These are phyloP conservation scores for Hydropotes inermis DNA, from an alignment of 2,113 vertebrate species.

Conservation along the genomic window DNA sequence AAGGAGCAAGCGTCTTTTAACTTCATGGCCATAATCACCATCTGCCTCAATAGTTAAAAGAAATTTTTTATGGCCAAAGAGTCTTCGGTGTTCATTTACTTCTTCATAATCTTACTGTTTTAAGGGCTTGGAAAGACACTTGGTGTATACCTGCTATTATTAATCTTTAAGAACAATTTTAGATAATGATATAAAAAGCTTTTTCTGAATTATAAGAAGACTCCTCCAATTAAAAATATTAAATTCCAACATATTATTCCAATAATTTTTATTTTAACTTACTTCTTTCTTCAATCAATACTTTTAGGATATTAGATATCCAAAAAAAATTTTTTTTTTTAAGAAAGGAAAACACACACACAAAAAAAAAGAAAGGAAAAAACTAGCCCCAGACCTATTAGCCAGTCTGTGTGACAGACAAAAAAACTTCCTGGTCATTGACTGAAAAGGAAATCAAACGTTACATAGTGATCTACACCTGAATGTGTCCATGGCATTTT, in stretches of 20 bases:
- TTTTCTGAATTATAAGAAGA: slow-evolving; percentile 10
- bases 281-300: slow-evolving; percentile 32
- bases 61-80: neutral
- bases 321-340: neutral
- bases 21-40: neutral
- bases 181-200: neutral
- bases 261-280: slow-evolving; percentile 39
- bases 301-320: neutral
- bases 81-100: neutral
- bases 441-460: slow-evolving; percentile 28
- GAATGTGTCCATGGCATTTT: neutral
- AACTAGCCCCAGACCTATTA: slow-evolving; percentile 27
- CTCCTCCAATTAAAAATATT: slow-evolving; percentile 15
- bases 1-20: no score
- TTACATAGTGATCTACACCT: neutral
- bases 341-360: neutral
- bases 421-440: neutral
- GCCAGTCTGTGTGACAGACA: neutral
- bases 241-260: slow-evolving; percentile 11
- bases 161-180: slow-evolving; percentile 5
- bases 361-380: neutral
- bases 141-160: neutral
- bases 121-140: slow-evolving; percentile 15
- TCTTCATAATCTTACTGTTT: slow-evolving; percentile 17
- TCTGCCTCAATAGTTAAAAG: neutral